These are phyloP conservation scores for Apotomis turbidana DNA, from an alignment of 2,888 invertebrate species.

Conservation along the genomic window DNA sequence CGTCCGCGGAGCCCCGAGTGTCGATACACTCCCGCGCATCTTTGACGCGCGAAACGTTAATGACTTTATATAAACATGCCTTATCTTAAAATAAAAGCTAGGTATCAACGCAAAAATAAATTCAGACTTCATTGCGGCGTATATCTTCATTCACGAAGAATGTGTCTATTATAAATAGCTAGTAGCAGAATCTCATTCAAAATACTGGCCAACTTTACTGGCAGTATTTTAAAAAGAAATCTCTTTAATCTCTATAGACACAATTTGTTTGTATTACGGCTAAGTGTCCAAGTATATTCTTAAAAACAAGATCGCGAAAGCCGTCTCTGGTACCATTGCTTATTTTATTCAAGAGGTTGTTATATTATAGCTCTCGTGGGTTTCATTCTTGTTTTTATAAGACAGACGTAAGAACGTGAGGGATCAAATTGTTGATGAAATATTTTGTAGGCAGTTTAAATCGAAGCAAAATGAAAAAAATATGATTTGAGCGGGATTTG, in stretches of 20 bases:
- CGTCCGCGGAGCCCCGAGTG: constrained; percentile 44
- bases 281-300: constrained; percentile 14
- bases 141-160: constrained; percentile 36
- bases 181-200: constrained; percentile 14
- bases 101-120: constrained; percentile 35
- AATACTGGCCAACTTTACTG: constrained; percentile 2
- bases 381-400: constrained; percentile 56
- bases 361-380: constrained; percentile 51
- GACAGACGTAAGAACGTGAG: constrained; percentile 53
- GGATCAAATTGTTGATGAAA: constrained; percentile 47
- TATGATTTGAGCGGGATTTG: too few species aligned
- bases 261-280: constrained; percentile 11
- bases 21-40: constrained; percentile 60
- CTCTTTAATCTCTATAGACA: constrained; percentile 16
- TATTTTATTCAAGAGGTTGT: constrained; percentile 58
- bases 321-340: constrained; percentile 39
- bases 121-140: constrained; percentile 31
- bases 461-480: too few species aligned
- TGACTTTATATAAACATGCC: constrained; percentile 62
- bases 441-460: background rate
- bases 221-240: constrained; percentile 20
- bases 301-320: constrained; percentile 15
- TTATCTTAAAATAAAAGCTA: constrained; percentile 44
- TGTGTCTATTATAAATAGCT: constrained; percentile 28
- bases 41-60: constrained; percentile 74